Evolutionary conservation across 1,140 invertebrate genomes (phyloP).

Genomic region (Macrotrachela quadricornifera): DNA sequence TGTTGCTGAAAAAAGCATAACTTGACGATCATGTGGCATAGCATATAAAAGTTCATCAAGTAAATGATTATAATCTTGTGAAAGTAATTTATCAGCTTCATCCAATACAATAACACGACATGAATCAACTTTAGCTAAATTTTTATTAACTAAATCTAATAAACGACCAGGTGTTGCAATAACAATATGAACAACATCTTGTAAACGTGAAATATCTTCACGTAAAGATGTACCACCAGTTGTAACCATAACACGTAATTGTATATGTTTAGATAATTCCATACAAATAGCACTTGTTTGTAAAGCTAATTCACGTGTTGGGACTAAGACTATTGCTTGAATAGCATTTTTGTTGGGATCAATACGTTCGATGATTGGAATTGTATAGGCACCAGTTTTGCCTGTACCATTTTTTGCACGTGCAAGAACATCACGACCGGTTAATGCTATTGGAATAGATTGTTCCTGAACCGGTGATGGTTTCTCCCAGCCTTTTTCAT

Average conservation of each 20-base stretch:
- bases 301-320: constrained; percentile 89
- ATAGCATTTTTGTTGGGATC: constrained; percentile 56
- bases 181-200: constrained; percentile 68
- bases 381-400: constrained; percentile 97
- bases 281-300: constrained; percentile 99
- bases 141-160: constrained; percentile 97
- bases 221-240: constrained; percentile 90
- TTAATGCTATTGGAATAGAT: constrained; percentile 87
- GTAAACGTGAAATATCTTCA: constrained; percentile 95
- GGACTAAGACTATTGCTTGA: constrained; percentile 81
- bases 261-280: constrained; percentile 65
- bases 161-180: constrained; percentile 97
- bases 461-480: constrained; percentile 79
- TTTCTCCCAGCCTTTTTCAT: constrained; percentile 99
- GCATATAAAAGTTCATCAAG: constrained; percentile 80
- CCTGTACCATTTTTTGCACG: constrained; percentile 98
- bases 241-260: constrained; percentile 70
- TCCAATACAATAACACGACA: constrained; percentile 92
- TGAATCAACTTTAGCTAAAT: constrained; percentile 71
- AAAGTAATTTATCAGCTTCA: constrained; percentile 94
- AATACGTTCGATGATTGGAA: constrained; percentile 84
- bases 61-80: constrained; percentile 98
- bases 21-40: constrained; percentile 81
- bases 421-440: constrained; percentile 88
- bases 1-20: constrained; percentile 92